Evolutionary conservation across 2,797 vertebrate genomes (phyloP), one percentile per base, ranked within the genome.

Genomic region (Monodelphis domestica): DNA sequence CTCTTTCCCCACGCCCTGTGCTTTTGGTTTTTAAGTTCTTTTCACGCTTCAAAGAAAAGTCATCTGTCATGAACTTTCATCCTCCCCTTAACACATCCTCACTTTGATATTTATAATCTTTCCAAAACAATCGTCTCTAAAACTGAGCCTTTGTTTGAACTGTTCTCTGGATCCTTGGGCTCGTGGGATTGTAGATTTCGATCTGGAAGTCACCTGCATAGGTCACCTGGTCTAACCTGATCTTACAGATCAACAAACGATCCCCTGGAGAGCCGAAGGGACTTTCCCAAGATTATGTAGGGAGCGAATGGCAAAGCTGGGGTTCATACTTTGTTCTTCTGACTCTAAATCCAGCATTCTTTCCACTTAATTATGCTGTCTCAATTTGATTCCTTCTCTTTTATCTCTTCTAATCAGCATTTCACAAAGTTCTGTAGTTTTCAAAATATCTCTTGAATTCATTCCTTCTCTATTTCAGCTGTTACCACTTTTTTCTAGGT

Each of bases 191-290:
- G 9, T 7, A 57, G 11, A 50, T 92, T 29, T 33, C 51, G 56
- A 95, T 45, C 38, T 57, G 54, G 24, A 54, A 54, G 4, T 26
- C 54, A 17, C 57, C 90, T 90, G 12, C 50, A 30, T 5, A 78
- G n/a, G 3, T 78, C 70, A 45, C 78, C 15, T 52, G 29, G 38
- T 52, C 45, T 90, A 54, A 51, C 50, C 5, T 89, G 94, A 92
- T 56, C 94, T 29, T 53, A 90, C 53, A 70, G 87, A 57, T 59
- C 33, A n/a, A 17, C 91, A 91, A 90, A 45, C 84, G 78, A 24
- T 54, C 30, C 30, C n/a, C 89, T 87, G 15, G 87, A n/a, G 21
- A 94, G 70, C 38, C 5, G 30, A 91, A 70, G 45, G 26, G 54
- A 90, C 11, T 63, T 17, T n/a, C 45, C 33, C 12, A 29, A 24